Evolutionary conservation across 2,888 invertebrate species (phyloP), one percentile per base, ranked within the genome.

Genomic region (Ormyrus pomaceus): DNA sequence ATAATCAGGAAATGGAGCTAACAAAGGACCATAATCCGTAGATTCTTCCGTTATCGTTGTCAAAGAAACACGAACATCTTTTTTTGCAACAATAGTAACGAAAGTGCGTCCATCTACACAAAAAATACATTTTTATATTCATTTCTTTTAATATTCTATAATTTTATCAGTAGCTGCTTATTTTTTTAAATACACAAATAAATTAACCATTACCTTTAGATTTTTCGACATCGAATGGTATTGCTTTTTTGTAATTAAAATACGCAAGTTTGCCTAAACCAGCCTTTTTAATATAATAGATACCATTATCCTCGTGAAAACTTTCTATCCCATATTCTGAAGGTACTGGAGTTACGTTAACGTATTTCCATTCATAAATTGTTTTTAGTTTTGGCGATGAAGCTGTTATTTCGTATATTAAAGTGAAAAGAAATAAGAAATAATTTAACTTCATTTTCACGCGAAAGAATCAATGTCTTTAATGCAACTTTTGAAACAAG

Each of bases 1-100:
- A 87, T 87, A 88, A 82, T 88, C 86, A 7, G 91, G 91, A 83
- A 90, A 91, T 0, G 91, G 91, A 7, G 83, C 73, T 69, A 91
- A 84, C 65, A 88, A 82, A 71, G 86, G 89, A 50, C 89, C 89
- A 53, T 88, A 88, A 5, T 84, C 83, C 50, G 87, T 89, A 6
- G 80, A 74, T 48, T 72, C 59, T 56, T 84, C 82, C 64, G 88
- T 87, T 72, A 91, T 83, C 81, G 87, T 82, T 62, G 89, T 88
- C 82, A 68, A 55, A 11, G 66, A 34, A 6, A 53, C 66, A 0
- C 89, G 84, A 56, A 87, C 86, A 84, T 90, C 87, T 70, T 90
- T 89, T 53, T 88, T 88, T 79, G 89, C 89, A 0, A 86, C 84
- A 62, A 88, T 83, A 45, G 90, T 89, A 45, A 90, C 87, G 81